Evolutionary conservation across 1,140 invertebrate genomes (phyloP), one percentile per base, ranked within the genome.

Genomic region (Pseudobourletiella spinata): DNA sequence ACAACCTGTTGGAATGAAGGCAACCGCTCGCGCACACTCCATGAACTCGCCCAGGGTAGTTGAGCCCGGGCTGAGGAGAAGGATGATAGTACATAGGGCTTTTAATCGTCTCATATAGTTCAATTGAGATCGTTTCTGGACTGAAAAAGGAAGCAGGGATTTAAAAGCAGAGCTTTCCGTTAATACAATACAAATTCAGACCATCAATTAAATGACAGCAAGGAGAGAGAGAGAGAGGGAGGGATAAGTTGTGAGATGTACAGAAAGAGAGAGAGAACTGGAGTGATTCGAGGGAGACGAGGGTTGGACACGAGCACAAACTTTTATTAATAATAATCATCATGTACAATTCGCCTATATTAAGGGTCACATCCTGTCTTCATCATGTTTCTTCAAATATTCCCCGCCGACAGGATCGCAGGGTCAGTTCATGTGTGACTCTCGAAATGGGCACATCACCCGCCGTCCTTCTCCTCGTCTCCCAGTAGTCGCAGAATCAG

Each of bases 321-420:
- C 32, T 44, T 61, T 59, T 64, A 59, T 58, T 66, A 66, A 59
- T 57, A 66, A 59, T 57, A 52, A 63, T 68, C 54, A 55, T 50
- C 50, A 51, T 54, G n/a, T 44, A 51, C 52, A 42, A 63, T 59
- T 65, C 48, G 25, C 29, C 50, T 28, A 26, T 48, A 61, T 68
- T 65, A 66, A 68, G 63, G 66, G 61, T 64, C 62, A 64, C 64
- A 68, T 65, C 63, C 69, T 70, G 63, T 61, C 58, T 54, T 60
- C n/a, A 59, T 11, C 48, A 32, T 20, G 26, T 58, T 28, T 57
- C n/a, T 60, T 60, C 35, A 63, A 59, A 63, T 61, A 65, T 51
- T 61, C 32, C 46, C 54, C 30, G 15, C 29, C 29, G 42, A 35
- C 57, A 63, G 28, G 30, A 16, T 30, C 35, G 48, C 16, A 62